These are phyloP conservation scores for Riparia riparia DNA, from an alignment of 2,113 vertebrate genomes.

Conservation along the genomic window DNA sequence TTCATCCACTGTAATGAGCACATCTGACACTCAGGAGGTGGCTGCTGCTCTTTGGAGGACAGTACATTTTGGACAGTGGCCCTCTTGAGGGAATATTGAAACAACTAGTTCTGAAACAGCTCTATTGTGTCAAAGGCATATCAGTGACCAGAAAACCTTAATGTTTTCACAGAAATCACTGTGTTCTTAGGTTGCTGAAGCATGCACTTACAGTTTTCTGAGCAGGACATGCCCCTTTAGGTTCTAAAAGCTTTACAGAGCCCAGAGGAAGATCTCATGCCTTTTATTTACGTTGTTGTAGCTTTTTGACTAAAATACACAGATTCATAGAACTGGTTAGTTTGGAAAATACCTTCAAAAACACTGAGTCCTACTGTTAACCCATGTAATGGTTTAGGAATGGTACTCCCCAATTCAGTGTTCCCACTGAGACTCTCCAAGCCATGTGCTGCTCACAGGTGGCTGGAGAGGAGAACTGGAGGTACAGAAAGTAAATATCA, in stretches of 20 bases:
- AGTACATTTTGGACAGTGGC: neutral
- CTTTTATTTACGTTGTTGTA: neutral
- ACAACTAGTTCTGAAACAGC: neutral
- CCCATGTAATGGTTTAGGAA: neutral
- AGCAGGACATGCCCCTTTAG: neutral
- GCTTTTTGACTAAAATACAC: neutral
- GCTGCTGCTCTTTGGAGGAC: neutral
- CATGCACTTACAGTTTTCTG: neutral
- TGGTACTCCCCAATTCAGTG: neutral
- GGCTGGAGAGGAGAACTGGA: neutral
- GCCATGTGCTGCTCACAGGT: rapidly evolving
- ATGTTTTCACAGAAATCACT: neutral
- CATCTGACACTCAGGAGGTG: neutral
- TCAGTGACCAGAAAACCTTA: neutral
- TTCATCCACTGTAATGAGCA: neutral
- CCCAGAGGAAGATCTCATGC: neutral
- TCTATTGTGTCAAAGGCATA: neutral
- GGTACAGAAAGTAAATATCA: neutral
- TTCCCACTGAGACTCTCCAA: neutral
- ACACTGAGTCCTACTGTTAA: neutral
- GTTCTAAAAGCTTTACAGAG: neutral
- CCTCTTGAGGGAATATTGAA: neutral
- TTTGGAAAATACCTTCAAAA: neutral
- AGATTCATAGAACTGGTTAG: neutral
- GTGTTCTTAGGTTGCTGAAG: neutral